Evolutionary conservation across 2,113 vertebrate genomes (phyloP).

Genomic region (Heliornis fulica): DNA sequence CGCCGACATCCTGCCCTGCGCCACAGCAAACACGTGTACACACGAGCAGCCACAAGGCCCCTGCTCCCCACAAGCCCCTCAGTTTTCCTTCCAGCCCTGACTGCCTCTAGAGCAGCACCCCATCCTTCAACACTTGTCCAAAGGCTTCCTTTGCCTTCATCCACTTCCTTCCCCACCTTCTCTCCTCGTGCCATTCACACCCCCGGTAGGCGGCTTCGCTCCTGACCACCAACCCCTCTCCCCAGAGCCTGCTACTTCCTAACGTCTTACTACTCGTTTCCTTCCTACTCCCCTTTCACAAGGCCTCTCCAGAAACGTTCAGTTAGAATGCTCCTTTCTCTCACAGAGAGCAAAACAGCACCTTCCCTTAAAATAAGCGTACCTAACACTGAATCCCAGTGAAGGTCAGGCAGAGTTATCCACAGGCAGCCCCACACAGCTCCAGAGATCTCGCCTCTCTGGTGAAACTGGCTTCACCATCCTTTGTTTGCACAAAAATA

Average conservation of each 20-base stretch:
- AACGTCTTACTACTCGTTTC: background rate
- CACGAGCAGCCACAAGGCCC: fast-evolving
- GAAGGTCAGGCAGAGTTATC: background rate
- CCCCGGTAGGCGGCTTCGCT: fast-evolving
- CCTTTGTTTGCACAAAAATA: background rate
- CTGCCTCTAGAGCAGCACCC: fast-evolving
- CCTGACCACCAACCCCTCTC: background rate
- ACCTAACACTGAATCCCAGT: fast-evolving
- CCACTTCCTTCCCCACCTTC: background rate
- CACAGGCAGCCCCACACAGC: background rate
- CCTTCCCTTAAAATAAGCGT: background rate
- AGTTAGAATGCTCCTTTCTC: background rate
- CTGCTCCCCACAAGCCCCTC: background rate
- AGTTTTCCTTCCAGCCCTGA: fast-evolving
- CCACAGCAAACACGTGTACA: fast-evolving
- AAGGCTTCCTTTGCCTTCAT: fast-evolving
- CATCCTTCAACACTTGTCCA: background rate
- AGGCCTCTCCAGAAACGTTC: background rate
- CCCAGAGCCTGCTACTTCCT: background rate
- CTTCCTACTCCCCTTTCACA: background rate
- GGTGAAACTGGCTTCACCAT: background rate
- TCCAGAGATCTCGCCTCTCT: background rate
- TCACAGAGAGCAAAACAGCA: fast-evolving
- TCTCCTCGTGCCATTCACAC: background rate
- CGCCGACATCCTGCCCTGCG: fast-evolving